phyloP scores from a whole-genome alignment of 2,888 invertebrate genomes.

The Poecilobothrus nobilitatus region DNA sequence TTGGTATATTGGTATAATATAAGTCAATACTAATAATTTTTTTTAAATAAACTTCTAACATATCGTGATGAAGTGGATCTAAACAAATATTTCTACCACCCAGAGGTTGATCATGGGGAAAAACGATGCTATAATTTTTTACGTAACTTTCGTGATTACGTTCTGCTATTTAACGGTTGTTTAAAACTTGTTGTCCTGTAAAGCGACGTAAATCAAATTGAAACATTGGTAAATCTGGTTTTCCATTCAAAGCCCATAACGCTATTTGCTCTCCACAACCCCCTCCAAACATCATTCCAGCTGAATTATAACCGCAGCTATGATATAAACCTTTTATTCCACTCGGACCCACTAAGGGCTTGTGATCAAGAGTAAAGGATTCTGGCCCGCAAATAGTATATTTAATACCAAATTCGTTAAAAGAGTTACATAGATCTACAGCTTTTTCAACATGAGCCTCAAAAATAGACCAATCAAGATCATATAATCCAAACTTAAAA shows the following conservation, averaged over 20 bases:
- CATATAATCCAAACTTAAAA: slow-evolving; percentile 75
- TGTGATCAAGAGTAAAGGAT: slow-evolving; percentile 87
- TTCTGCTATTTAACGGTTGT: slow-evolving; percentile 68
- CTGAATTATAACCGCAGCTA: slow-evolving; percentile 82
- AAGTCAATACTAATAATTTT: no score
- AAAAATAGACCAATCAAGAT: slow-evolving; percentile 80
- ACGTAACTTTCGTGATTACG: slow-evolving; percentile 85
- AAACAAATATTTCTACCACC: slow-evolving; percentile 66
- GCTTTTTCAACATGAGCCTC: slow-evolving; percentile 66
- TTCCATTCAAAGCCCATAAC: slow-evolving; percentile 72
- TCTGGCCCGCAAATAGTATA: slow-evolving; percentile 86
- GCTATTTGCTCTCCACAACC: slow-evolving; percentile 81
- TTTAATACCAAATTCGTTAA: slow-evolving; percentile 68
- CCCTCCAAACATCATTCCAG: slow-evolving; percentile 86
- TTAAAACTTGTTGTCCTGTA: slow-evolving; percentile 60
- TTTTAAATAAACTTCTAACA: slow-evolving; percentile 35
- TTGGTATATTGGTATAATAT: no score
- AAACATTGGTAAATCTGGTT: slow-evolving; percentile 79
- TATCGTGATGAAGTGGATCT: slow-evolving; percentile 54
- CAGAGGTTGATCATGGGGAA: slow-evolving; percentile 73
- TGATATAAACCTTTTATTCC: slow-evolving; percentile 65
- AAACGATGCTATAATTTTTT: slow-evolving; percentile 74
- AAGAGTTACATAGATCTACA: slow-evolving; percentile 62
- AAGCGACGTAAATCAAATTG: slow-evolving; percentile 79
- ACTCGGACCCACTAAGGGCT: slow-evolving; percentile 74